These are phyloP conservation scores for Barbus barbus DNA, from an alignment of 2,113 vertebrate species.

Conservation along the genomic window DNA sequence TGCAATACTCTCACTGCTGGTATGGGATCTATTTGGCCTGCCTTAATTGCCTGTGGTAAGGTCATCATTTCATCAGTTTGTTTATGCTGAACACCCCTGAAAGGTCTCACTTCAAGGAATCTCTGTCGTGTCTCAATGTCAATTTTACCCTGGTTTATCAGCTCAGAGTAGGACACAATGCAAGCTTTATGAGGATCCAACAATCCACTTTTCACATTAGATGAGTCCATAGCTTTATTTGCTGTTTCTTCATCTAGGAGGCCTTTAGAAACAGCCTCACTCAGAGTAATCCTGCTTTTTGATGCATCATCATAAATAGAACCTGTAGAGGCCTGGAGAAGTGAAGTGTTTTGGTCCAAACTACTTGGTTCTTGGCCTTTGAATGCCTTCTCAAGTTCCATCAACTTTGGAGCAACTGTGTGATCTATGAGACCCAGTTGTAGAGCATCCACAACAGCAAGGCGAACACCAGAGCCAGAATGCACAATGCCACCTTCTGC, in stretches of 20 bases:
- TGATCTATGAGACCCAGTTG: conserved; percentile 77
- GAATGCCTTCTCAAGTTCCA: conserved; percentile 77
- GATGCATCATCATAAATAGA: conserved; percentile 71
- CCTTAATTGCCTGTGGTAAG: conserved; percentile 73
- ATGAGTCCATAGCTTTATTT: conserved; percentile 66
- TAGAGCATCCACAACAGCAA: conserved; percentile 80
- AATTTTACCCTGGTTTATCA: conserved; percentile 88
- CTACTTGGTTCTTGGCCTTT: conserved; percentile 66
- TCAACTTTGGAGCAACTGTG: conserved; percentile 75
- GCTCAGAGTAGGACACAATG: conserved; percentile 83
- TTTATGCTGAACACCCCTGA: conserved; percentile 75
- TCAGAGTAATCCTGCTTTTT: conserved; percentile 72
- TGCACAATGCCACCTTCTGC: conserved; percentile 90
- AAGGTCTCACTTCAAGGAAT: conserved; percentile 85
- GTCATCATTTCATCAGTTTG: conserved; percentile 64
- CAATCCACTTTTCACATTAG: conserved; percentile 69
- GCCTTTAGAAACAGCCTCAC: conserved; percentile 74
- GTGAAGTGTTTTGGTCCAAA: conserved; percentile 71
- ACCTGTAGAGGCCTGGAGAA: conserved; percentile 75
- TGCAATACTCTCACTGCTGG: conserved; percentile 80
- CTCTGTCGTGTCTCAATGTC: conserved; percentile 87
- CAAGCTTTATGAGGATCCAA: conserved; percentile 80
- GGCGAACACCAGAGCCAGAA: conserved; percentile 84
- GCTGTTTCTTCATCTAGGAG: conserved; percentile 68
- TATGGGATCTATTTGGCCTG: conserved; percentile 75